Evolutionary conservation across 1,140 invertebrate genomes (phyloP).

Genomic region (Saccostrea glomerata): DNA sequence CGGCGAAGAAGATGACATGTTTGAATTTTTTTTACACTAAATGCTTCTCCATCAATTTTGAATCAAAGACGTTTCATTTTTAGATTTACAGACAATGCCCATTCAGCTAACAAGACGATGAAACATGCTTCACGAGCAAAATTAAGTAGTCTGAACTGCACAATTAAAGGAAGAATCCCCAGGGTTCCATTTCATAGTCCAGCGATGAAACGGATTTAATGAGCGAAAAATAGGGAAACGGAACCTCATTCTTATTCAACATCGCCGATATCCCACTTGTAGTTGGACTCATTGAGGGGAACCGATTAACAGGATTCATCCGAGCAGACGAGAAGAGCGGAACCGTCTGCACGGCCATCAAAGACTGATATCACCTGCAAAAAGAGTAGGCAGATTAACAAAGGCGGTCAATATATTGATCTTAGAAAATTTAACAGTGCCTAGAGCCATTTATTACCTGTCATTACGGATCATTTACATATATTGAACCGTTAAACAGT

Average conservation of each 20-base stretch:
- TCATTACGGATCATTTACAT: neutral
- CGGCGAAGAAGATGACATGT: neutral
- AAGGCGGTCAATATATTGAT: constrained; percentile 9
- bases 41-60: neutral
- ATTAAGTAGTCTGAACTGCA: neutral
- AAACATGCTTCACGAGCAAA: neutral
- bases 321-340: neutral
- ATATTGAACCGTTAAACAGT: neutral
- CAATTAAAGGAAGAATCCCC: constrained; percentile 7
- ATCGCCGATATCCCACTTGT: neutral
- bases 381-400: neutral
- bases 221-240: constrained; percentile 18
- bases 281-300: neutral
- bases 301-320: neutral
- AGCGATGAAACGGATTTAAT: constrained; percentile 6
- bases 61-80: neutral
- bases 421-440: neutral
- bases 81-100: neutral
- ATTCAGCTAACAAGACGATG: neutral
- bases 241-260: constrained; percentile 27
- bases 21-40: neutral
- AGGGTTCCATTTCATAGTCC: constrained; percentile 31
- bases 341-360: neutral
- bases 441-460: neutral
- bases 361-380: neutral